phyloP scores from a whole-genome alignment of 2,113 vertebrate species.

The Meleagris gallopavo region DNA sequence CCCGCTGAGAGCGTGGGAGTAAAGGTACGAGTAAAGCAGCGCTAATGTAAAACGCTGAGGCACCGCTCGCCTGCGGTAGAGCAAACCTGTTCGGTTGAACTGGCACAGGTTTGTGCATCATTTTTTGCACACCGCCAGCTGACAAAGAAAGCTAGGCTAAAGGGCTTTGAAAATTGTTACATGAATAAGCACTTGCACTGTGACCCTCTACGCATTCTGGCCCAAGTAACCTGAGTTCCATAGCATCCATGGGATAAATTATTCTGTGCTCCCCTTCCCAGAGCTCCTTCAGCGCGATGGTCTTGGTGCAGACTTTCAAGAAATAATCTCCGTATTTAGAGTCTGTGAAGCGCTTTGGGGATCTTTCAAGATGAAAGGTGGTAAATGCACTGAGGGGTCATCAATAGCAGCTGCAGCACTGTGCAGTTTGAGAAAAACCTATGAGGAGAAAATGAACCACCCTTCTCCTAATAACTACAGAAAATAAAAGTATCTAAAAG shows the following conservation, averaged over 20 bases:
- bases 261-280: neutral
- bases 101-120: accelerated
- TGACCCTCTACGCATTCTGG: neutral
- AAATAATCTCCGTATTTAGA: neutral
- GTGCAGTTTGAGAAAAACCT: neutral
- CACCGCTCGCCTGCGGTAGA: neutral
- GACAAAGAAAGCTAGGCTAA: accelerated
- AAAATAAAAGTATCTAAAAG: neutral
- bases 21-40: neutral
- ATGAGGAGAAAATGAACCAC: neutral
- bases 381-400: neutral
- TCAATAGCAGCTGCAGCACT: neutral
- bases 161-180: neutral
- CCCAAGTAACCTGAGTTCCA: accelerated
- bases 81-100: accelerated
- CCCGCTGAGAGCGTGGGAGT: neutral
- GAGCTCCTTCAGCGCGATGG: accelerated
- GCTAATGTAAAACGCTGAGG: neutral
- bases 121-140: accelerated
- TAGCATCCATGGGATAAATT: no score
- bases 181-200: neutral
- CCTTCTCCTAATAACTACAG: neutral
- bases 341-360: neutral
- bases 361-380: neutral
- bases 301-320: neutral